A percentile compares a stretch with the other conserved stretches of the same genome.
Evolutionary conservation across 2,113 vertebrate genomes (phyloP).

Genomic region (Rhizomys pruinosus): DNA sequence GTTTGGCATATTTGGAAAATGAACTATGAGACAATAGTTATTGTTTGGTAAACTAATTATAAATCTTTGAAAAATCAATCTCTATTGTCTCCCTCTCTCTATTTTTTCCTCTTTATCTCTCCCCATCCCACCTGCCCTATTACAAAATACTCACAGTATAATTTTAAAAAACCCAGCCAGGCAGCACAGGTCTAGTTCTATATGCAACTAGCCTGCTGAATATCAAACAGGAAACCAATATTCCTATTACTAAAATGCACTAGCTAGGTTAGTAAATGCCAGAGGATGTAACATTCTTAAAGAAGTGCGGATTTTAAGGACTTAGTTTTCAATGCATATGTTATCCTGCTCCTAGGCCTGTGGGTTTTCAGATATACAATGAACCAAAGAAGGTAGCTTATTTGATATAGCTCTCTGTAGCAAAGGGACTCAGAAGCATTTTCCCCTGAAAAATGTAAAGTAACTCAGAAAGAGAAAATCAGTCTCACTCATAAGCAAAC

Average conservation of each 20-base stretch:
- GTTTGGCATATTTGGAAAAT: slow-evolving; percentile 34
- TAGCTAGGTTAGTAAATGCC: background rate
- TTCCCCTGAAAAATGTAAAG: slow-evolving; percentile 31
- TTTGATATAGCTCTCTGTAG: slow-evolving; percentile 8
- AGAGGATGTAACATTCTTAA: slow-evolving; percentile 30
- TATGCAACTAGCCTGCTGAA: background rate
- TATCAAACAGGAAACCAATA: slow-evolving; percentile 52
- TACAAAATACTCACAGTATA: background rate
- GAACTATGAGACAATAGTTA: background rate
- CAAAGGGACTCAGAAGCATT: slow-evolving; percentile 20
- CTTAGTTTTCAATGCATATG: slow-evolving; percentile 25
- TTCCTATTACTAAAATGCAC: background rate
- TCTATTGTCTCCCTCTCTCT: background rate
- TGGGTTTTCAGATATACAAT: background rate
- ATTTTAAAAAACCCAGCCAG: background rate
- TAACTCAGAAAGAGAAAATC: slow-evolving; percentile 57
- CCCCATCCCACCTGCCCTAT: background rate
- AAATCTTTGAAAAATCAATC: slow-evolving; percentile 7
- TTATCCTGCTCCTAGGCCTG: background rate
- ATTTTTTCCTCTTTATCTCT: background rate
- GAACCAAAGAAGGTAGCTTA: slow-evolving; percentile 17
- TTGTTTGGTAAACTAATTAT: background rate
- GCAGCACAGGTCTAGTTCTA: background rate
- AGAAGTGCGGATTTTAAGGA: background rate
- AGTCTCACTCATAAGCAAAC: slow-evolving; percentile 55